Evolutionary conservation across 2,113 vertebrate genomes (phyloP).

Genomic region (Donacobius atricapilla): DNA sequence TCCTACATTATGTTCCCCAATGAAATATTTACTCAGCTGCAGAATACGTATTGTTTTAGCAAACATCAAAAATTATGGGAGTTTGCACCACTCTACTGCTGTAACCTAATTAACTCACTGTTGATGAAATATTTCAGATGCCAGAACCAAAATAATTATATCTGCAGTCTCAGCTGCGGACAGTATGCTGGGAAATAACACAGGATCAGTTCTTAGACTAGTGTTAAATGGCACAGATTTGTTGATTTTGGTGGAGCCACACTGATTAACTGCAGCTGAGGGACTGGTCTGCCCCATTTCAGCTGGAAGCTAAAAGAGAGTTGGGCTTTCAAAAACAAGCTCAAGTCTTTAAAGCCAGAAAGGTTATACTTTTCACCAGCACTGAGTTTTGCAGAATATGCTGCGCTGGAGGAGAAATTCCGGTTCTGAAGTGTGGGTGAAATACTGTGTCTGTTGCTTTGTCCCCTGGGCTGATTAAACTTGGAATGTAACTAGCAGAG

Average conservation of each 20-base stretch:
- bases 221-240: conserved; percentile 6
- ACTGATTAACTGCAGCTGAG: conserved; percentile 18
- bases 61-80: conserved; percentile 11
- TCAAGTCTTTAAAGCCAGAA: neutral
- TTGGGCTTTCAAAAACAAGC: neutral
- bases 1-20: neutral
- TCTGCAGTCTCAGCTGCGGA: neutral
- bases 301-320: neutral
- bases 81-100: neutral
- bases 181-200: neutral
- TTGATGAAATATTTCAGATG: conserved; percentile 22
- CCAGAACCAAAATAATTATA: conserved; percentile 16
- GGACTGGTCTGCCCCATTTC: neutral
- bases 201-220: neutral
- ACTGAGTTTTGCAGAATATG: neutral
- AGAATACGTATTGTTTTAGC: conserved; percentile 2
- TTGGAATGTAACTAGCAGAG: neutral
- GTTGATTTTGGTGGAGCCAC: conserved; percentile 18
- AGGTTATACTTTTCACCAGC: neutral
- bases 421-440: neutral
- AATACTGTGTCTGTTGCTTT: neutral
- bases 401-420: neutral
- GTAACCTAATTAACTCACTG: conserved; percentile 34
- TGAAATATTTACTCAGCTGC: conserved; percentile 51
- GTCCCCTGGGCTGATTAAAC: neutral